phyloP scores from a whole-genome alignment of 2,113 vertebrate species.

The Sinocyclocheilus grahami region DNA sequence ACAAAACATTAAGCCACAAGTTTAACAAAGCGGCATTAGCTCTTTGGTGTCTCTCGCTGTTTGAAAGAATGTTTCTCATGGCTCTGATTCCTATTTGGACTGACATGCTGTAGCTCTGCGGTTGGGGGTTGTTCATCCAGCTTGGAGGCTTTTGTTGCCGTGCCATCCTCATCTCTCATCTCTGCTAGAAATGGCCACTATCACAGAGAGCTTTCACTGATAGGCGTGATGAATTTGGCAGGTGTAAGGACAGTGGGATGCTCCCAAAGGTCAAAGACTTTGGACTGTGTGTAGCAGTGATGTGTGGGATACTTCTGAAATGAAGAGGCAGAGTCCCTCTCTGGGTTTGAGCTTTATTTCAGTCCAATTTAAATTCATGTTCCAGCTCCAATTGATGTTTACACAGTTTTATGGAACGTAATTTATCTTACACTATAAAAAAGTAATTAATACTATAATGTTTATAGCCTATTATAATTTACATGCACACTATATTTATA shows the following conservation, averaged over 20 bases:
- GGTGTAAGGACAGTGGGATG: conserved; percentile 3
- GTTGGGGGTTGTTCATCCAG: conserved; percentile 38
- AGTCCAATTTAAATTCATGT: not conserved
- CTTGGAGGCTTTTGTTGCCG: conserved; percentile 41
- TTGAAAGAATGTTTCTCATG: conserved; percentile 15
- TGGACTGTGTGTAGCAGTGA: not conserved
- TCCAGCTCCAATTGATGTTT: not conserved
- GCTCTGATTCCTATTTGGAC: conserved; percentile 43
- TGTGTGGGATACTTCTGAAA: conserved; percentile 3
- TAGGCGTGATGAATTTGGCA: conserved; percentile 19
- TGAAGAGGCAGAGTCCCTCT: not conserved
- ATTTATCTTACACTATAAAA: not conserved
- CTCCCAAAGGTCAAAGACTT: conserved; percentile 34
- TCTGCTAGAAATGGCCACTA: conserved; percentile 27
- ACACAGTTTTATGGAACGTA: not conserved
- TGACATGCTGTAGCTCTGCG: conserved; percentile 42
- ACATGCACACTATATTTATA: not conserved
- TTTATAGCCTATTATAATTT: not conserved
- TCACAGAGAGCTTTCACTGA: conserved; percentile 1
- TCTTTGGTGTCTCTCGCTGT: conserved; percentile 15
- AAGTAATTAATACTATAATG: not conserved
- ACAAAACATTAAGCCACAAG: conserved; percentile 33
- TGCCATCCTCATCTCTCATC: conserved; percentile 39
- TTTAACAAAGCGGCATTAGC: conserved; percentile 24
- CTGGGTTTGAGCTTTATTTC: not conserved